A percentile compares a stretch with the other conserved stretches of the same genome.
Conservation (phyloP, 2,888 invertebrate genomes). For the Actias luna region DNA sequence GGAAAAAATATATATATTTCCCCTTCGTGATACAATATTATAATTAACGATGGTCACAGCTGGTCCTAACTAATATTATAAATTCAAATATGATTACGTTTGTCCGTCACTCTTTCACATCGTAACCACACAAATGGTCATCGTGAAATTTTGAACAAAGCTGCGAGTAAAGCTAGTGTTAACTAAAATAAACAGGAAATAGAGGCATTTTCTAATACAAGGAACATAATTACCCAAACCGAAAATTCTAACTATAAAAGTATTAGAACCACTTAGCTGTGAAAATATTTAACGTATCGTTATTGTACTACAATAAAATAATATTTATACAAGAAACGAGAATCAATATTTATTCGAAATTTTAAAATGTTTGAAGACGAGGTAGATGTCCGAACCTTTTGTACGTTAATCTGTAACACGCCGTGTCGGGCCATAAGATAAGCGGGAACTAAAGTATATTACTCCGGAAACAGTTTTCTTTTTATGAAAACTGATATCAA, state of each 20-base stretch:
- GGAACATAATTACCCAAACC: not conserved
- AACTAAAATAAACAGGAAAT: not conserved
- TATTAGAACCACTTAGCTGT: constrained; percentile 3
- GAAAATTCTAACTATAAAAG: not conserved
- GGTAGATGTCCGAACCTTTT: constrained; percentile 21
- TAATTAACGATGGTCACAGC: too few species aligned
- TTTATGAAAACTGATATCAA: too few species aligned
- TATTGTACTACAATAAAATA: constrained; percentile 16
- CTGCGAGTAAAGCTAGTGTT: too few species aligned
- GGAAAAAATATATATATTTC: too few species aligned
- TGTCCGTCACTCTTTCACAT: too few species aligned
- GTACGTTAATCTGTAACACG: constrained; percentile 17
- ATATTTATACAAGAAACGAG: constrained; percentile 41
- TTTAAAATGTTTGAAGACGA: constrained; percentile 28
- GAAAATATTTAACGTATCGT: constrained; percentile 10
- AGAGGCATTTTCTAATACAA: not conserved
- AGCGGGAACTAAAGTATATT: constrained; percentile 16
- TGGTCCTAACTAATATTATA: too few species aligned
- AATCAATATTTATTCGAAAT: constrained; percentile 24
- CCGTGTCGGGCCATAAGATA: constrained; percentile 22
- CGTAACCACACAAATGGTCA: too few species aligned
- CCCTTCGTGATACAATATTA: too few species aligned
- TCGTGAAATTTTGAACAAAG: too few species aligned
- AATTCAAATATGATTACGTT: too few species aligned
- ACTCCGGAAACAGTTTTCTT: too few species aligned